phyloP scores from a whole-genome alignment of 2,797 vertebrate genomes.

The Acrossocheilus wenchowensis region DNA sequence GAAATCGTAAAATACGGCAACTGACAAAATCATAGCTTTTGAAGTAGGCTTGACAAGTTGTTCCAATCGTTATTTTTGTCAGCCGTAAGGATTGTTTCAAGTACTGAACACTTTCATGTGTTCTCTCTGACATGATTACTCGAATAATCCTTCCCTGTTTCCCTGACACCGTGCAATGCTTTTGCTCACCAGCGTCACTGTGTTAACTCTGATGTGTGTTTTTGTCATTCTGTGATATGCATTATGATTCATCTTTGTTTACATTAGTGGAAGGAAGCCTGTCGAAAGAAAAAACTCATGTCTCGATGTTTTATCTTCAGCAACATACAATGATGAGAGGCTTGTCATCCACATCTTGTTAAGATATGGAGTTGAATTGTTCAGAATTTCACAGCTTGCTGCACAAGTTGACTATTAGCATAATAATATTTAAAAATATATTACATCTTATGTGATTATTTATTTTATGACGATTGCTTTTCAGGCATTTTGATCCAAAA shows the following conservation, averaged over 20 bases:
- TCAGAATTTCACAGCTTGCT: conserved; percentile 1
- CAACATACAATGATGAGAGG: background rate
- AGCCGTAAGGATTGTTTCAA: conserved; percentile 24
- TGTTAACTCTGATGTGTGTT: conserved; percentile 41
- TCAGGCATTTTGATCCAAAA: background rate
- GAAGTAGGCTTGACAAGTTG: conserved; percentile 27
- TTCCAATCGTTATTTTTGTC: conserved; percentile 32
- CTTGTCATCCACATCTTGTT: background rate
- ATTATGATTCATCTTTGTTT: conserved; percentile 39
- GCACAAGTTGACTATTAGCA: background rate
- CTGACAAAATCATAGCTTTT: conserved; percentile 30
- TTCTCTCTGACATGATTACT: conserved; percentile 32
- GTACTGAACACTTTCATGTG: conserved; percentile 1
- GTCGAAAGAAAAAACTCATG: background rate
- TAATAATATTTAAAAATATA: background rate
- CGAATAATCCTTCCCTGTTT: conserved; percentile 24
- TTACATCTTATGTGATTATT: background rate
- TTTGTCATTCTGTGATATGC: conserved; percentile 46
- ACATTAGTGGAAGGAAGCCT: conserved; percentile 21
- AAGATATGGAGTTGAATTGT: conserved; percentile 1
- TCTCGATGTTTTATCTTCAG: background rate
- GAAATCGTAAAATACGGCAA: background rate
- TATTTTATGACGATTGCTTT: background rate
- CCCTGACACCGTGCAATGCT: conserved; percentile 2
- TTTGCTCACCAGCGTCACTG: background rate